phyloP scores from a whole-genome alignment of 2,888 invertebrate genomes.

The Exephanes ischioxanthus region DNA sequence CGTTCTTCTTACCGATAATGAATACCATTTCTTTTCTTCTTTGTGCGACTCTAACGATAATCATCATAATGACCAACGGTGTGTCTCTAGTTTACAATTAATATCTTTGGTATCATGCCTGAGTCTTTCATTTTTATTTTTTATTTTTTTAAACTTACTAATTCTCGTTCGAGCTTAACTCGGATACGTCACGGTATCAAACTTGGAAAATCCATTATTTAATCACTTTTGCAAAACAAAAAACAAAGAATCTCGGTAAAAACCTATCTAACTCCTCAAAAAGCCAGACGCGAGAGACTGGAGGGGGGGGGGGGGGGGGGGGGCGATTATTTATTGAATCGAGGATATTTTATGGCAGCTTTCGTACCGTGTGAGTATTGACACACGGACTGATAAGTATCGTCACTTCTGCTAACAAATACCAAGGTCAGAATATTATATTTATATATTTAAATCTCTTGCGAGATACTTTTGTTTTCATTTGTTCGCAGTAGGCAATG shows the following conservation, averaged over 20 bases:
- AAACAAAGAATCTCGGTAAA: slow-evolving; percentile 41
- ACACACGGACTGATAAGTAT: slow-evolving; percentile 55
- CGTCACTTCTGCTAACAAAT: slow-evolving; percentile 53
- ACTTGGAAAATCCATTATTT: slow-evolving; percentile 52
- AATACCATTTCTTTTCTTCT: slow-evolving; percentile 58
- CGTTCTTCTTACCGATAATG: slow-evolving; percentile 54
- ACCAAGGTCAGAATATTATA: slow-evolving; percentile 59
- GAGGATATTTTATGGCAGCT: slow-evolving; percentile 66
- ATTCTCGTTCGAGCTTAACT: slow-evolving; percentile 62
- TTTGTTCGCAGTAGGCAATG: slow-evolving; percentile 25
- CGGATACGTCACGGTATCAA: slow-evolving; percentile 48
- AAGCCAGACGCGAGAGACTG: slow-evolving; percentile 56
- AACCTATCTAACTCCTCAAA: slow-evolving; percentile 48
- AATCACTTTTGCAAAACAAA: slow-evolving; percentile 50
- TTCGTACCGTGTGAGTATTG: slow-evolving; percentile 51
- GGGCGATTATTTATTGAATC: slow-evolving; percentile 45
- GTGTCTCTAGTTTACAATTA: slow-evolving; percentile 77
- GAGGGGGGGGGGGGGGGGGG: slow-evolving; percentile 42
- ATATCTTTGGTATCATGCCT: slow-evolving; percentile 84
- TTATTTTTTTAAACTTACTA: slow-evolving; percentile 60
- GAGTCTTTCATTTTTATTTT: slow-evolving; percentile 77
- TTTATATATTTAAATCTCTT: slow-evolving; percentile 31
- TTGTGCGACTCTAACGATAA: slow-evolving; percentile 82
- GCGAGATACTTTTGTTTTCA: slow-evolving; percentile 20
- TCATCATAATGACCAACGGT: slow-evolving; percentile 80